Conservation (phyloP, 1,140 invertebrate genomes). For the Cepaea nemoralis region DNA sequence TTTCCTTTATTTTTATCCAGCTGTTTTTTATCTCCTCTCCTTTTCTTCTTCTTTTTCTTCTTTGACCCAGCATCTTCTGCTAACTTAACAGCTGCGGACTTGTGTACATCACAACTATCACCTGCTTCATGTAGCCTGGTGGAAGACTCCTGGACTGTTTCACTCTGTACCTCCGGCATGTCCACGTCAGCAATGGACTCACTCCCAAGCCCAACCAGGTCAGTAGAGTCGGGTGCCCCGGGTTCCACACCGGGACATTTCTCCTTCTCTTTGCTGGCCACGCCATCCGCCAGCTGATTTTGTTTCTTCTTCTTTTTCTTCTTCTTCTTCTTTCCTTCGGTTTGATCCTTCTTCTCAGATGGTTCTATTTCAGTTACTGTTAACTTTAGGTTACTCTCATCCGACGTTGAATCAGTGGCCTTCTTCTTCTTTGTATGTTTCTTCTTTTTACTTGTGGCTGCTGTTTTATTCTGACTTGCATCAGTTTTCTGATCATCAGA, state of each 20-base stretch:
- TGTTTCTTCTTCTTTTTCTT: constrained; percentile 15
- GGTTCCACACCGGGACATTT: neutral
- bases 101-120: neutral
- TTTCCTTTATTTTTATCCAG: neutral
- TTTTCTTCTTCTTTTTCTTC: constrained; percentile 28
- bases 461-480: neutral
- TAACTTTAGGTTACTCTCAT: neutral
- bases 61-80: neutral
- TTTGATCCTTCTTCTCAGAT: neutral
- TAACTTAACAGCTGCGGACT: neutral
- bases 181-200: neutral
- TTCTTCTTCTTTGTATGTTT: constrained; percentile 26
- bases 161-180: neutral
- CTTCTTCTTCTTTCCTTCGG: constrained; percentile 8
- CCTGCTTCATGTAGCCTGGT: neutral
- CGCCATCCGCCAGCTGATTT: neutral
- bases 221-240: neutral
- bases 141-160: no score
- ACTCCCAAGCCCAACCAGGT: neutral
- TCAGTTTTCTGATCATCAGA: constrained; percentile 2
- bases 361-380: neutral
- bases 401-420: neutral
- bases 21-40: neutral
- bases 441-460: constrained; percentile 27
- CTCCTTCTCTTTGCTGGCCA: neutral